Conservation (phyloP, 2,888 invertebrate species). For the Cyrtodaria siliqua region DNA sequence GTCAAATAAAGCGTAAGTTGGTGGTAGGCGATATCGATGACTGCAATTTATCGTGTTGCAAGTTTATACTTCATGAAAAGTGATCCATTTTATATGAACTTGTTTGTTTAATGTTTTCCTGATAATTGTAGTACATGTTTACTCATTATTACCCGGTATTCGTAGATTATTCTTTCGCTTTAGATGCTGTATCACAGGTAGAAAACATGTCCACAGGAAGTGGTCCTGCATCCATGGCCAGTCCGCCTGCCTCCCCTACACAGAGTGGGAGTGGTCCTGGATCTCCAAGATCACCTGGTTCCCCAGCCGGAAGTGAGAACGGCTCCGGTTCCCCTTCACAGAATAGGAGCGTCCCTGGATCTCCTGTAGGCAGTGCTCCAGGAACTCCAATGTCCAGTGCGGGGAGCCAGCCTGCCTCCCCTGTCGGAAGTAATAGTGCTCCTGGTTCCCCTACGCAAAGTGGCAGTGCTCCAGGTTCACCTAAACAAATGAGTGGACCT, state of each 20-base stretch:
- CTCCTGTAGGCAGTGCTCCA: slow-evolving; percentile 60
- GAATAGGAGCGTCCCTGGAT: slow-evolving; percentile 50
- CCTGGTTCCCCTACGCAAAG: slow-evolving; percentile 34
- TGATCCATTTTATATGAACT: too few relatives aligned
- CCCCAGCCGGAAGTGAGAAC: background rate
- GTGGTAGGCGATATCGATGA: too few relatives aligned
- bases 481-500: slow-evolving; percentile 45
- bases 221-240: slow-evolving; percentile 18
- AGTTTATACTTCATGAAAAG: too few relatives aligned
- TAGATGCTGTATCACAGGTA: slow-evolving; percentile 1
- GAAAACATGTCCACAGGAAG: slow-evolving; percentile 34
- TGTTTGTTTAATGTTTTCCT: too few relatives aligned
- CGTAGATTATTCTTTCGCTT: too few relatives aligned
- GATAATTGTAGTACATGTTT: too few relatives aligned
- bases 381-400: slow-evolving; percentile 15
- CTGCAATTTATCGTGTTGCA: too few relatives aligned
- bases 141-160: too few relatives aligned
- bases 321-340: too few relatives aligned
- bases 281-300: slow-evolving; percentile 38
- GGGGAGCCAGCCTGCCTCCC: slow-evolving; percentile 7
- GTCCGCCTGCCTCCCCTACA: slow-evolving; percentile 22
- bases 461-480: slow-evolving; percentile 56
- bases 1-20: too few relatives aligned
- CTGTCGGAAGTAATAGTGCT: slow-evolving; percentile 7
- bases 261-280: slow-evolving; percentile 40